Evolutionary conservation across 2,797 vertebrate genomes (phyloP).

Genomic region (Bufotes viridis): DNA sequence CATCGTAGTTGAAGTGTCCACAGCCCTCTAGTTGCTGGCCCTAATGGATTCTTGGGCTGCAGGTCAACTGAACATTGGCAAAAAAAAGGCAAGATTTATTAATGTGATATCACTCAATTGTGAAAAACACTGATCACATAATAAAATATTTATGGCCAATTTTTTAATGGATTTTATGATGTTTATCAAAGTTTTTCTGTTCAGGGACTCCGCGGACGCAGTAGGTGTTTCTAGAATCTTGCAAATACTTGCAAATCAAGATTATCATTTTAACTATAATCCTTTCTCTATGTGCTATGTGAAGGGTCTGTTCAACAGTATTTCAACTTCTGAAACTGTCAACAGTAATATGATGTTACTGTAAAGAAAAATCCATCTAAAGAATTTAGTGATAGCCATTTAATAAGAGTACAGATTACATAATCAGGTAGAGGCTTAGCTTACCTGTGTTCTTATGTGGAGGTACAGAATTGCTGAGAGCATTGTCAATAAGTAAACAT

Average conservation of each 20-base stretch:
- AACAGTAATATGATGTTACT: too few relatives aligned
- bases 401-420: too few relatives aligned
- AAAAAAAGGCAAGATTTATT: conserved; percentile 63
- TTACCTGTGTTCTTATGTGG: too few relatives aligned
- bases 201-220: not conserved
- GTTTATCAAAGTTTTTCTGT: not conserved
- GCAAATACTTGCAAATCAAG: not conserved
- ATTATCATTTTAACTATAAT: too few relatives aligned
- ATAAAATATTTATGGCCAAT: not conserved
- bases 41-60: conserved; percentile 75
- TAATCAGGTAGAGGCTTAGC: too few relatives aligned
- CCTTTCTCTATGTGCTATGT: too few relatives aligned
- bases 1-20: conserved; percentile 75
- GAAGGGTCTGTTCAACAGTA: too few relatives aligned
- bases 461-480: too few relatives aligned
- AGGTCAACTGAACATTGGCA: conserved; percentile 70
- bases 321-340: too few relatives aligned
- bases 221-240: not conserved
- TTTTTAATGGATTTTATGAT: not conserved
- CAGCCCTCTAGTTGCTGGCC: conserved; percentile 70
- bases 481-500: too few relatives aligned
- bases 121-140: not conserved
- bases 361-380: not conserved
- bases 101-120: conserved; percentile 1
- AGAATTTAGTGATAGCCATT: too few relatives aligned